Base-by-base conservation (phyloP, 2,113 vertebrate species). In the Chaenocephalus aceratus region DNA sequence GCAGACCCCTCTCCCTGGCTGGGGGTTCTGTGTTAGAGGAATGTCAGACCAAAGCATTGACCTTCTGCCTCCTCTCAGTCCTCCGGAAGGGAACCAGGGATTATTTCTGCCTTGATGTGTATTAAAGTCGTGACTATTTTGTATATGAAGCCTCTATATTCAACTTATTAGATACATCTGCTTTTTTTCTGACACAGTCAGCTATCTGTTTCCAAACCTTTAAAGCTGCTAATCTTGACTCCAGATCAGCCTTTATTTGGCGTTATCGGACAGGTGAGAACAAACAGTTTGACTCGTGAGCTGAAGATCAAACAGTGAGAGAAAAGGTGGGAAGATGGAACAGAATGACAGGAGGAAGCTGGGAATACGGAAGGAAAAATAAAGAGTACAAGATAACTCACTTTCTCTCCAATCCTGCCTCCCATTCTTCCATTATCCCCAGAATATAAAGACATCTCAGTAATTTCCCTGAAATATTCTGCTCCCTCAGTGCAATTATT, bases 401-500 rank as follows among this genome's bases (percentile, higher is more conserved):
- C 36, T 26, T 26, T 77, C 60, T 77, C 53, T 59, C 73, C 26
- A 62, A 58, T 45, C 53, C 59, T 63, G 49, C 65, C 57, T 51
- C 74, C 72, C 59, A 68, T 78, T 63, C 3, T 65, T 49, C 75
- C 56, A 77, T 79, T 84, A 69, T 45, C 41, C 60, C 57, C 10
- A 1, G 48, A 84, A 84, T 88, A 87, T 86, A 51, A 85, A 85
- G 89, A 86, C 84, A 53, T 82, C 67, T 41, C 36, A 61, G 69
- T 89, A 75, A 90, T 89, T 89, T 80, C 6, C 57, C 72, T 81
- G 81, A 87, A 83, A 88, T 85, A 85, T 88, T 85, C 51, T 15
- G 51, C 81, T 89, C 61, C 36, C 68, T 86, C 67, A 8, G 60
- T 57, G 72, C 52, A n/a, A 81, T 78, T 84, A 89, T 90, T 89